These are phyloP conservation scores for Lottia gigantea DNA, from an alignment of 2,888 invertebrate species.

Conservation along the genomic window DNA sequence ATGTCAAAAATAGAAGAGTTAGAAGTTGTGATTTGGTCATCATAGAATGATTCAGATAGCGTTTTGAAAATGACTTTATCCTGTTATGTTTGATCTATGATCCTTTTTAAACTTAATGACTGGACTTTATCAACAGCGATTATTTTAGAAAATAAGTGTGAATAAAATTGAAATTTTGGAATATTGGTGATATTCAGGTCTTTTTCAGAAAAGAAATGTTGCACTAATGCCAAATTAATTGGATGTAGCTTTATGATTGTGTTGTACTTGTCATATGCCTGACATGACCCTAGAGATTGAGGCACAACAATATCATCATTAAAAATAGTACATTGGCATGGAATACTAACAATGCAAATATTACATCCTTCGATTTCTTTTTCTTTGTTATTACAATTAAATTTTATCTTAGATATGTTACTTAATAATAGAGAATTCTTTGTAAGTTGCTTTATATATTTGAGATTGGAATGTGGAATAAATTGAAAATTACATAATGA, in stretches of 20 bases:
- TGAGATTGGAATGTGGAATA: background rate
- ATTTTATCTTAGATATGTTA: background rate
- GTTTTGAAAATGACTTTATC: background rate
- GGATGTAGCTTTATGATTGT: background rate
- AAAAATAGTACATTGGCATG: background rate
- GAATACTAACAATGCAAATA: background rate
- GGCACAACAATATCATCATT: background rate
- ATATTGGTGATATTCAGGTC: background rate
- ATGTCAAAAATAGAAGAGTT: no score
- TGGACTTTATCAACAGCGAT: background rate
- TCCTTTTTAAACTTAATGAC: no score
- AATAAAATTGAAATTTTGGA: background rate
- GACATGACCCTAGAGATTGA: background rate
- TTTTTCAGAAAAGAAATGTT: slow-evolving; percentile 1
- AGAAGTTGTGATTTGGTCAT: no score
- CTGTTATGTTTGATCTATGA: background rate
- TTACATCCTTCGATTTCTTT: background rate
- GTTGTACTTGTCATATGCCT: background rate
- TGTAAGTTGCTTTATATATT: background rate
- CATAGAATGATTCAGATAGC: background rate
- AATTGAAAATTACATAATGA: background rate
- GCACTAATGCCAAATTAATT: background rate
- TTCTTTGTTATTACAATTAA: background rate
- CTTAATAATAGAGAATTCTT: background rate
- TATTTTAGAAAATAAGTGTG: background rate